Conservation (phyloP, 2,113 vertebrate genomes). For the Noturus placidus region DNA sequence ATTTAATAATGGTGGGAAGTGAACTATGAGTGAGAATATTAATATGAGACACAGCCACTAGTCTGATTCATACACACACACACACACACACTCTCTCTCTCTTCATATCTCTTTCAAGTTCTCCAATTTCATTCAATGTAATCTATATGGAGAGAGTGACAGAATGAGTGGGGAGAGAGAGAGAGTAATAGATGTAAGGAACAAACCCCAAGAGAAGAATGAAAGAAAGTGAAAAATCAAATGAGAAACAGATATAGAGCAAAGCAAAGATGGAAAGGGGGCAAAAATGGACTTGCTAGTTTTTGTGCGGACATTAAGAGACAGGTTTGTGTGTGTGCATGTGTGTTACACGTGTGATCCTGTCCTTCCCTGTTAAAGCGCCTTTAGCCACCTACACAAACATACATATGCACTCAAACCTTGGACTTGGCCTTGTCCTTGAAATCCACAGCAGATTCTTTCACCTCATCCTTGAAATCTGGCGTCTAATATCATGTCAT, state of each 20-base stretch:
- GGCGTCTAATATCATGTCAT: background rate
- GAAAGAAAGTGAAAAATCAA: background rate
- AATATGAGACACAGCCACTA: background rate
- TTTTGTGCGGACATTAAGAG: background rate
- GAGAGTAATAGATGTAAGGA: background rate
- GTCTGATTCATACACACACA: background rate
- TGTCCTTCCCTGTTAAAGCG: background rate
- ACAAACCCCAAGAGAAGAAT: background rate
- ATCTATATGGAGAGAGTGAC: background rate
- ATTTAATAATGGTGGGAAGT: conserved; percentile 15
- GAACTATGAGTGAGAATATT: conserved; percentile 11
- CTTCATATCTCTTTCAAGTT: background rate
- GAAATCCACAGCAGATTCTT: background rate
- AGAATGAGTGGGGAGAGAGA: background rate
- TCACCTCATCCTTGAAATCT: background rate
- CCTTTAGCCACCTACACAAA: background rate
- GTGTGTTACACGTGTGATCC: background rate
- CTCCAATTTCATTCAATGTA: background rate
- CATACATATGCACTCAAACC: background rate
- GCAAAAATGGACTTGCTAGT: background rate
- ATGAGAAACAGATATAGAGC: background rate
- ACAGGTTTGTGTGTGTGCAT: background rate
- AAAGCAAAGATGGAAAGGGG: background rate
- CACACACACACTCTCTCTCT: background rate
- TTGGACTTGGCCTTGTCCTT: background rate